Evolutionary conservation across 2,113 vertebrate genomes (phyloP).

Genomic region (Petroica traversi): DNA sequence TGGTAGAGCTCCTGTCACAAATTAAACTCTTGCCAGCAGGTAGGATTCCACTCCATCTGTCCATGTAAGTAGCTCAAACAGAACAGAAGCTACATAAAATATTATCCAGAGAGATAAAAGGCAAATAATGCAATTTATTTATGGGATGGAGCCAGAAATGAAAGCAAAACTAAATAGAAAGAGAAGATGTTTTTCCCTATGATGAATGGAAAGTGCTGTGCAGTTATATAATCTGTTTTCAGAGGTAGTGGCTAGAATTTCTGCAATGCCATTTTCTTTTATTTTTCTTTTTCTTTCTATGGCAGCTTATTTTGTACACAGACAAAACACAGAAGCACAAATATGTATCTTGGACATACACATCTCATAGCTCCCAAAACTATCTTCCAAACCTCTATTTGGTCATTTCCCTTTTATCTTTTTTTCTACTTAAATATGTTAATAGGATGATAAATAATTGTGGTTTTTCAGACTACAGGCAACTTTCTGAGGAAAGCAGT

Average conservation of each 20-base stretch:
- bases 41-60: conserved; percentile 57
- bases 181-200: neutral
- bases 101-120: conserved; percentile 4
- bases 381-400: neutral
- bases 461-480: neutral
- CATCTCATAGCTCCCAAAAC: neutral
- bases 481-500: neutral
- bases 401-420: rapidly evolving
- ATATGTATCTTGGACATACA: neutral
- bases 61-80: neutral
- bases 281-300: neutral
- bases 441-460: neutral
- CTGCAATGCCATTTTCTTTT: neutral
- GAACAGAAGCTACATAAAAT: conserved; percentile 34
- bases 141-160: conserved; percentile 4
- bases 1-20: conserved; percentile 38
- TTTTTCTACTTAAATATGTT: neutral
- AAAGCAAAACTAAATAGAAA: conserved; percentile 33
- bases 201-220: conserved; percentile 45
- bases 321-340: neutral
- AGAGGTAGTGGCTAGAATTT: neutral
- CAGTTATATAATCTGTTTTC: conserved; percentile 35
- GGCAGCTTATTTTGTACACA: neutral
- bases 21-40: conserved; percentile 46
- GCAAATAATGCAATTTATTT: conserved; percentile 49